A percentile compares a stretch with the other conserved stretches of the same genome.
These are phyloP conservation scores for Saguinus oedipus DNA, from an alignment of 2,797 vertebrate species.

Conservation along the genomic window DNA sequence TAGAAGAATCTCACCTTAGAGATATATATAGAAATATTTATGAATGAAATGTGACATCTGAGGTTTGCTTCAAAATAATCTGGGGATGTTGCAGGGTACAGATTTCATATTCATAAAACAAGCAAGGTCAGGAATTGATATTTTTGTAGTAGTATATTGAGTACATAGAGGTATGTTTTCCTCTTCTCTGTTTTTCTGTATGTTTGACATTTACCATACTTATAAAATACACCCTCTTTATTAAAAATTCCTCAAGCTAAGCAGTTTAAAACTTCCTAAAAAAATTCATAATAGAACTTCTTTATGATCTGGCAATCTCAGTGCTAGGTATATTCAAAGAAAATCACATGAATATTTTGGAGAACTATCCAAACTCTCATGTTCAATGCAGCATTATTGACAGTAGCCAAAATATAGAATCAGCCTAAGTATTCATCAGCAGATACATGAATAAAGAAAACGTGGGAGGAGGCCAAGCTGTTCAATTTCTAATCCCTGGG, in stretches of 20 bases:
- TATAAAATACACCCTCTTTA: neutral
- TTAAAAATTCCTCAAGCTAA: neutral
- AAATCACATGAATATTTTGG: neutral
- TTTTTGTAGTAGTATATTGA: neutral
- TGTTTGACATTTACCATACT: neutral
- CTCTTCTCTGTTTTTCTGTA: neutral
- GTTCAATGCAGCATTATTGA: neutral
- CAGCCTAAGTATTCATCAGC: neutral
- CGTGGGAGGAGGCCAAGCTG: neutral
- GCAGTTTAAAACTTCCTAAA: neutral
- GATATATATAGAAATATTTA: neutral
- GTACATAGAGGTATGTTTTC: neutral
- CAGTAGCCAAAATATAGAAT: neutral
- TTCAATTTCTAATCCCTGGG: no score
- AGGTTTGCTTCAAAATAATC: neutral
- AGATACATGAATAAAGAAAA: neutral
- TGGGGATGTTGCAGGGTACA: neutral
- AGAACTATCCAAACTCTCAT: neutral
- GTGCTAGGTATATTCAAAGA: neutral
- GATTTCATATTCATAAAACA: neutral
- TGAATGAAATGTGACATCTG: neutral
- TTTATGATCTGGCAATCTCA: neutral
- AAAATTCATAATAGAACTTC: neutral
- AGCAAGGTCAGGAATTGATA: neutral
- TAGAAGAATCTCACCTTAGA: neutral